These are phyloP conservation scores for Falco peregrinus DNA, from an alignment of 2,797 vertebrate genomes.

Conservation along the genomic window DNA sequence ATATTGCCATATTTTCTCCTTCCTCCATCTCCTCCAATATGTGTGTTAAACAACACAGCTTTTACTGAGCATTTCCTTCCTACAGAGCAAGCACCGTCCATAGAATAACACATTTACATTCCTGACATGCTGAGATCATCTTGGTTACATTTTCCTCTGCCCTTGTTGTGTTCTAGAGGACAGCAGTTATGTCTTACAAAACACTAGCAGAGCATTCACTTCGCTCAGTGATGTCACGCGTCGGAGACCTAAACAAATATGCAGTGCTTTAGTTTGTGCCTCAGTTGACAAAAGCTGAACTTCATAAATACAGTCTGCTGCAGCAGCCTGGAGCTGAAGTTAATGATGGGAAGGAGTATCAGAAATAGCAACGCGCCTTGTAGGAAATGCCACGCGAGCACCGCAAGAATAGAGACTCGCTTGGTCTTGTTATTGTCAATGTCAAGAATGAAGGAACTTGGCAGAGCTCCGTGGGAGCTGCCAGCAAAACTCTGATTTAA, in stretches of 20 bases:
- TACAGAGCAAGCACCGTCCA: conserved; percentile 11
- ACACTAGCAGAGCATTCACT: conserved; percentile 17
- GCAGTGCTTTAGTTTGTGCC: conserved; percentile 59
- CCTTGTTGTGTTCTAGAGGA: conserved; percentile 35
- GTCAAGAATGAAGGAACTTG: background rate
- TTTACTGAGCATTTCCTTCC: conserved; percentile 66
- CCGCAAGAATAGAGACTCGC: background rate
- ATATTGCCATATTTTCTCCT: conserved; percentile 33
- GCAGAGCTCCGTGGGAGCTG: background rate
- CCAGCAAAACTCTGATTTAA: background rate
- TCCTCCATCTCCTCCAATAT: conserved; percentile 45
- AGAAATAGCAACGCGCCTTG: conserved; percentile 36
- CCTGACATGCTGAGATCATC: conserved; percentile 58
- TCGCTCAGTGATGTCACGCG: background rate
- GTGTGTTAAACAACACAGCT: conserved; percentile 39
- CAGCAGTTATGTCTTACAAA: conserved; percentile 16
- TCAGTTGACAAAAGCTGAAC: conserved; percentile 59
- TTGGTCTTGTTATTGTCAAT: background rate
- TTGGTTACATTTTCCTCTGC: conserved; percentile 55
- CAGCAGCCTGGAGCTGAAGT: conserved; percentile 59
- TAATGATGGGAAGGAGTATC: conserved; percentile 28
- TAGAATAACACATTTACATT: conserved; percentile 26
- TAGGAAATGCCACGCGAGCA: background rate
- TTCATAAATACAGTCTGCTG: background rate
- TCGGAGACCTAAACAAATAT: conserved; percentile 24